Evolutionary conservation across 2,113 vertebrate genomes (phyloP), one percentile per base, ranked within the genome.

Genomic region (Nematolebias whitei): DNA sequence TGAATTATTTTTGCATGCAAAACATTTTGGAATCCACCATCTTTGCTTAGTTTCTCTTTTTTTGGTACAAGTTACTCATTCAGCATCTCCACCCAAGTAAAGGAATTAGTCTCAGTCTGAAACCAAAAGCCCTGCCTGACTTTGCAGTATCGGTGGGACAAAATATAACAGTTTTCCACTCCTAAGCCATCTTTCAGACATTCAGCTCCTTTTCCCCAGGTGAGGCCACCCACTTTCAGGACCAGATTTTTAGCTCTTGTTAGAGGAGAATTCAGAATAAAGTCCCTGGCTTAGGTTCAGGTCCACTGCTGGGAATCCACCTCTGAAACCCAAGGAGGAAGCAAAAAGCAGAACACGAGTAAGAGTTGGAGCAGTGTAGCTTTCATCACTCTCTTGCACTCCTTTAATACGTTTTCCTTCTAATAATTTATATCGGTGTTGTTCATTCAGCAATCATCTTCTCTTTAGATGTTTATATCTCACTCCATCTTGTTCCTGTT

Each of bases 221-320:
- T 87, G 62, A 75, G 64, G 18, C 74, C 68, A 67, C 59, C 40
- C 74, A 67, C 43, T 47, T 35, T 54, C 39, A 32, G 41, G 49
- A 38, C 51, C 48, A 81, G 18, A 57, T 54, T 68, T 24, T 66
- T 39, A 68, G 70, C 57, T 71, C 58, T 64, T 85, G 7, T 59
- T 63, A 79, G 52, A 67, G 58, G 39, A 51, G 49, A 60, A 74
- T 62, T 79, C 79, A 77, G 55, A 83, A 74, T 80, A 82, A 86
- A 87, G 87, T 87, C 82, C 79, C 82, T 77, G 74, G 77, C 76
- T 80, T 69, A 23, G 14, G 55, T 76, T 63, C 0, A 40, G 68
- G 66, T 69, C 67, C 47, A 41, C 50, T 78, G 70, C 45, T 63
- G 56, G 78, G 62, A 85, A 88, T 74, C 71, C 69, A 67, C 67